Conservation (phyloP, 2,113 vertebrate genomes). For the Acanthochromis polyacanthus region DNA sequence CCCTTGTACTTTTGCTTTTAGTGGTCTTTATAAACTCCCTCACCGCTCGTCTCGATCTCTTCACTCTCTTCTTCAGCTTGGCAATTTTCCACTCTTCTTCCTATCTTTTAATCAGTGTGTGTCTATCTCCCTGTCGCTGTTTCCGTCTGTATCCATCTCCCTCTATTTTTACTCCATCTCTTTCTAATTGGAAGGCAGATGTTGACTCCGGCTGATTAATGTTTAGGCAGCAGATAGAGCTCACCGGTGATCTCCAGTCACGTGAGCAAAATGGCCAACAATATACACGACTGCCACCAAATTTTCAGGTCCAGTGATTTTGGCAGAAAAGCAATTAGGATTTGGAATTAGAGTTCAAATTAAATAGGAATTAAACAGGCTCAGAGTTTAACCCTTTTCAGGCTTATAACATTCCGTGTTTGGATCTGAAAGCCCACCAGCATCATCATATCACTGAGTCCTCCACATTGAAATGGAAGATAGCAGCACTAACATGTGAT, state of each 20-base stretch:
- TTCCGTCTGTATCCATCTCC: conserved; percentile 2
- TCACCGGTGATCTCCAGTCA: conserved; percentile 43
- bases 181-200: conserved; percentile 61
- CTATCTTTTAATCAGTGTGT: conserved; percentile 29
- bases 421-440: conserved; percentile 36
- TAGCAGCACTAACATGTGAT: conserved; percentile 33
- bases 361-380: conserved; percentile 78
- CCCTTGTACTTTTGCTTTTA: conserved; percentile 45
- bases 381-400: conserved; percentile 75
- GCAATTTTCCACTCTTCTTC: conserved; percentile 38
- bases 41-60: not conserved
- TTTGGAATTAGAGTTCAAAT: conserved; percentile 81
- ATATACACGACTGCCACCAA: conserved; percentile 39
- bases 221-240: conserved; percentile 56
- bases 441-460: conserved; percentile 57
- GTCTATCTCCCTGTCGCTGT: not conserved
- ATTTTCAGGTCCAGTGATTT: conserved; percentile 78
- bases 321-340: conserved; percentile 81
- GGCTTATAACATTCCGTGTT: conserved; percentile 41
- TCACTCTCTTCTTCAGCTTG: conserved; percentile 19
- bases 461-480: conserved; percentile 44
- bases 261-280: conserved; percentile 54
- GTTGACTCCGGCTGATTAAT: conserved; percentile 61
- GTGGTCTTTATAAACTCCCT: conserved; percentile 37
- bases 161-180: conserved; percentile 17